Evolutionary conservation across 2,797 vertebrate species (phyloP), one percentile per base, ranked within the genome.

Genomic region (Oreochromis mossambicus): DNA sequence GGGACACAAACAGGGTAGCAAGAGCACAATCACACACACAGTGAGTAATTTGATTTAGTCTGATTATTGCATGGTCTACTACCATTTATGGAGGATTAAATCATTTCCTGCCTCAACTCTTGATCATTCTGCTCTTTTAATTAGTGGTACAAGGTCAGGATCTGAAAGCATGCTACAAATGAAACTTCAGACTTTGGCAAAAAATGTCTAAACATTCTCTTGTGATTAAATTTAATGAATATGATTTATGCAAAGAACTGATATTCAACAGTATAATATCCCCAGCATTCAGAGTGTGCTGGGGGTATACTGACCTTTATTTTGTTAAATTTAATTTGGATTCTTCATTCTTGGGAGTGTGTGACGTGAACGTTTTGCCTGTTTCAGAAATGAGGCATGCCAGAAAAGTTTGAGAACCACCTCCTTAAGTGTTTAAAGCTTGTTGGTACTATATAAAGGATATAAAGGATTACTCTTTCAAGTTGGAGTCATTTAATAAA

Each of bases 1-100:
- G 38, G 43, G 15, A 87, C 21, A 86, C 78, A 87, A 8, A 83
- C 75, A 86, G 63, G 26, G 41, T 58, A 29, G 50, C 8, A 51
- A 52, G 34, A 58, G 36, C 50, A 54, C 41, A 83, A 17, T 50
- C 26, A 76, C 43, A 32, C 61, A 77, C 77, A 87, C 83, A 86
- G 34, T 7, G 56, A 70, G 54, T 84, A 84, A 96, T 95, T 95
- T 87, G 95, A 95, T 96, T 94, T 92, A 82, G 91, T 85, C 88
- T 94, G 93, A 95, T 96, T 94, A 92, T 87, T 88, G 83, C 88
- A 93, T 94, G 89, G 91, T 90, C 90, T 91, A 85, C 87, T 90
- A 88, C 93, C 90, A 92, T 90, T 93, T 90, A 86, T 88, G 83
- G 77, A 58, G 51, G 50, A 87, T 87, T 87, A 83, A 91, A 92